phyloP scores from a whole-genome alignment of 2,113 vertebrate genomes.

The Macroglossus sobrinus region DNA sequence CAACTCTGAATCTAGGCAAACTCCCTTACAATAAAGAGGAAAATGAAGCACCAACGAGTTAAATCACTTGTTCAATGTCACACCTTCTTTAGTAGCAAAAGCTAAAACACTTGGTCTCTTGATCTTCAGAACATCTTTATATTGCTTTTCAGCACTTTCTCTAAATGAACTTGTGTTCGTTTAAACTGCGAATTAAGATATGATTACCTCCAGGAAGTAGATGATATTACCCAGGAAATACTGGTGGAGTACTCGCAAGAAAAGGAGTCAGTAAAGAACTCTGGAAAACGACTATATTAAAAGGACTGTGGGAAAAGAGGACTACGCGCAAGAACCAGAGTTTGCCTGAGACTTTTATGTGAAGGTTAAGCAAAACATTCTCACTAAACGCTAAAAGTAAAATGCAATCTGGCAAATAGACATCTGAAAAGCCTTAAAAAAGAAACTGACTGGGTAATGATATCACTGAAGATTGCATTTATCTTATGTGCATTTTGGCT shows the following conservation, averaged over 20 bases:
- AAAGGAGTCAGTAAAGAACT: neutral
- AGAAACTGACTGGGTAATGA: neutral
- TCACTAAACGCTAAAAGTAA: constrained; percentile 30
- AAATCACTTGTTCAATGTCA: neutral
- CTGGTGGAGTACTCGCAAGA: neutral
- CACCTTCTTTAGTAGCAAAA: neutral
- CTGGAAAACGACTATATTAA: neutral
- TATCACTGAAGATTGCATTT: constrained; percentile 27
- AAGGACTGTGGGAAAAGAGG: neutral
- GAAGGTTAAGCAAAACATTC: constrained; percentile 32
- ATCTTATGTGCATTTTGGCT: neutral
- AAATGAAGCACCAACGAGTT: neutral
- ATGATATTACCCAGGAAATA: neutral
- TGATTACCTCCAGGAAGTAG: neutral
- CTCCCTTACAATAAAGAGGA: neutral
- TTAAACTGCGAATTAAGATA: neutral
- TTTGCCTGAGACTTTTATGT: neutral
- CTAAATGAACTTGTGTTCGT: neutral
- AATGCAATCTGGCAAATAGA: constrained; percentile 3
- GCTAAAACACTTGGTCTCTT: neutral
- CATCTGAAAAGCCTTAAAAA: constrained; percentile 21
- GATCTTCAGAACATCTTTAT: neutral
- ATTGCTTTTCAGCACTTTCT: neutral
- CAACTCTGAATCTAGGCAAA: neutral
- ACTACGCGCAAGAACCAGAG: neutral